A percentile compares a stretch with the other conserved stretches of the same genome.
phyloP scores from a whole-genome alignment of 2,113 vertebrate genomes.

The Candoia aspera region DNA sequence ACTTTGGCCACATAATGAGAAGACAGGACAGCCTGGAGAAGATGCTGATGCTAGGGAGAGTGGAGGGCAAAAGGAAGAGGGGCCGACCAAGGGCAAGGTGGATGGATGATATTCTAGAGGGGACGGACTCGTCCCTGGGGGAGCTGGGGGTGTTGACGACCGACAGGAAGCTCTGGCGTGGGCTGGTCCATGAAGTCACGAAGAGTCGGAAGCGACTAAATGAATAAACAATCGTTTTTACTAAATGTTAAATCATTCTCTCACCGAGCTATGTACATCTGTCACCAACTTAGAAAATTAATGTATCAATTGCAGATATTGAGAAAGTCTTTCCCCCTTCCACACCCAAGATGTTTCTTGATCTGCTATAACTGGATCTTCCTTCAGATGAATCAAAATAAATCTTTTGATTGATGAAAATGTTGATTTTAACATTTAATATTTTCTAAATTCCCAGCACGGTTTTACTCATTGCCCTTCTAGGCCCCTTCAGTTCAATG shows the following conservation, averaged over 20 bases:
- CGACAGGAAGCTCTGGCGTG: too few relatives aligned
- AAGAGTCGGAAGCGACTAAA: too few relatives aligned
- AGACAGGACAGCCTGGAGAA: too few relatives aligned
- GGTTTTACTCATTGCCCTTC: background rate
- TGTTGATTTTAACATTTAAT: background rate
- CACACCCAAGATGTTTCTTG: background rate
- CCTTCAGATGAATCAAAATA: background rate
- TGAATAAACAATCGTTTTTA: too few relatives aligned
- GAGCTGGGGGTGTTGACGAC: too few relatives aligned
- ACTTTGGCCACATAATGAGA: too few relatives aligned
- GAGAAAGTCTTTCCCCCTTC: background rate
- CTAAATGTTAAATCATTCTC: constrained; percentile 3
- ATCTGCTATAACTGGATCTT: background rate
- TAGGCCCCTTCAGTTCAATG: background rate
- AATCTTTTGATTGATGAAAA: background rate
- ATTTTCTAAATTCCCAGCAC: background rate
- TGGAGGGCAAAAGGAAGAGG: too few relatives aligned
- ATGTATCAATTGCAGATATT: background rate
- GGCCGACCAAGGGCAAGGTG: too few relatives aligned
- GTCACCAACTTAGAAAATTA: background rate
- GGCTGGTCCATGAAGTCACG: too few relatives aligned
- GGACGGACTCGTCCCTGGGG: too few relatives aligned
- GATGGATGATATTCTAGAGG: too few relatives aligned
- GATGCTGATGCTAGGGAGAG: too few relatives aligned
- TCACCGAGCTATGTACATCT: background rate